These are phyloP conservation scores for Leucoma salicis DNA, from an alignment of 2,888 invertebrate genomes.

Conservation along the genomic window DNA sequence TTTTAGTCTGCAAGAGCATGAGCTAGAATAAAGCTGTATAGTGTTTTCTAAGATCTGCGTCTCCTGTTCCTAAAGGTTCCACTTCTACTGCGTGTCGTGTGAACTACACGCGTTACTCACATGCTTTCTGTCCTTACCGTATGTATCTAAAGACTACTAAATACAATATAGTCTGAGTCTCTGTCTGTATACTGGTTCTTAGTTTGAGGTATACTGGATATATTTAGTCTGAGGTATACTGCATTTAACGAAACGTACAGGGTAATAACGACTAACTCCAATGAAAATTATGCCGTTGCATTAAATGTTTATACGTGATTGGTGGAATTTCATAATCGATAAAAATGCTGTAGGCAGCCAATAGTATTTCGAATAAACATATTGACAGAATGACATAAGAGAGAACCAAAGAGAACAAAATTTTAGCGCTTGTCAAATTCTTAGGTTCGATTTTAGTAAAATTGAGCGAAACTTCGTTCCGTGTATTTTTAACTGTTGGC, in stretches of 20 bases:
- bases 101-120: too few species aligned
- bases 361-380: constrained; percentile 38
- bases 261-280: constrained; percentile 24
- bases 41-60: too few species aligned
- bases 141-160: too few species aligned
- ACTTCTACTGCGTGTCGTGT: too few species aligned
- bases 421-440: constrained; percentile 35
- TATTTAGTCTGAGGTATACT: not conserved
- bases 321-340: constrained; percentile 43
- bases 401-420: constrained; percentile 26
- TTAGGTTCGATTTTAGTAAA: constrained; percentile 49
- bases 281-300: constrained; percentile 38
- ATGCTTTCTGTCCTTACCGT: too few species aligned
- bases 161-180: too few species aligned
- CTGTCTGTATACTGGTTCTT: too few species aligned
- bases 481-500: constrained; percentile 40
- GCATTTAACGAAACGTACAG: constrained; percentile 38
- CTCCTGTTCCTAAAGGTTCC: too few species aligned
- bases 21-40: too few species aligned
- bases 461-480: constrained; percentile 44
- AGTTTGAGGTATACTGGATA: too few species aligned
- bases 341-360: constrained; percentile 32
- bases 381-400: too few species aligned
- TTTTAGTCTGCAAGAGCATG: too few species aligned
- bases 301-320: constrained; percentile 65